These are phyloP conservation scores for Pituophis catenifer DNA, from an alignment of 2,113 vertebrate species.

Conservation along the genomic window DNA sequence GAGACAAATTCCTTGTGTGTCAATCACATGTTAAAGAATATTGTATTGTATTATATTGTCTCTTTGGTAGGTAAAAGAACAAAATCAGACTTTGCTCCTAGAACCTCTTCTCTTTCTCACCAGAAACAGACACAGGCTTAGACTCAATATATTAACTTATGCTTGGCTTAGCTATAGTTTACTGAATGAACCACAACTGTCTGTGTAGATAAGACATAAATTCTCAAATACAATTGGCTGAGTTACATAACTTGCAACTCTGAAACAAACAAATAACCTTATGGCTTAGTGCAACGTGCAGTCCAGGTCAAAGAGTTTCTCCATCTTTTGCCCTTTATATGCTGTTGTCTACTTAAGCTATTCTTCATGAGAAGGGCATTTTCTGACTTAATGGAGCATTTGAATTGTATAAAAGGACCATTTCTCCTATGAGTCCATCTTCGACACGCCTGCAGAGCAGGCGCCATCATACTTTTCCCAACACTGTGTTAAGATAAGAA, in stretches of 20 bases:
- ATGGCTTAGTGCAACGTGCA: background rate
- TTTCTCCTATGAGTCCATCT: background rate
- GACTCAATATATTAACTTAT: background rate
- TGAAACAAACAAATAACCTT: background rate
- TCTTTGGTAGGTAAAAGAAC: background rate
- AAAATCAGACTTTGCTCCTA: background rate
- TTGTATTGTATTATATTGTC: too few relatives aligned
- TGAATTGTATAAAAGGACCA: background rate
- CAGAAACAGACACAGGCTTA: background rate
- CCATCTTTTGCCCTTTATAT: background rate
- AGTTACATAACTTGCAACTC: background rate
- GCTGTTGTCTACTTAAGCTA: background rate
- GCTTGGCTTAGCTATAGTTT: background rate
- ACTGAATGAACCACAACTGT: background rate
- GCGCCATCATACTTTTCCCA: background rate
- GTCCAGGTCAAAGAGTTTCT: background rate
- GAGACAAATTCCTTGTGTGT: background rate
- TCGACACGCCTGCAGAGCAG: background rate
- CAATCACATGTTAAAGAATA: background rate
- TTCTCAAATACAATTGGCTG: background rate
- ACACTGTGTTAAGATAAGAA: background rate
- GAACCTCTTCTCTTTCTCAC: background rate
- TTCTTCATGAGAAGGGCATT: background rate
- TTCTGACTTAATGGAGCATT: background rate
- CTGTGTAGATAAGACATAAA: background rate